Evolutionary conservation across 1,140 invertebrate species (phyloP).

Genomic region (Drosophila chauvacae): DNA sequence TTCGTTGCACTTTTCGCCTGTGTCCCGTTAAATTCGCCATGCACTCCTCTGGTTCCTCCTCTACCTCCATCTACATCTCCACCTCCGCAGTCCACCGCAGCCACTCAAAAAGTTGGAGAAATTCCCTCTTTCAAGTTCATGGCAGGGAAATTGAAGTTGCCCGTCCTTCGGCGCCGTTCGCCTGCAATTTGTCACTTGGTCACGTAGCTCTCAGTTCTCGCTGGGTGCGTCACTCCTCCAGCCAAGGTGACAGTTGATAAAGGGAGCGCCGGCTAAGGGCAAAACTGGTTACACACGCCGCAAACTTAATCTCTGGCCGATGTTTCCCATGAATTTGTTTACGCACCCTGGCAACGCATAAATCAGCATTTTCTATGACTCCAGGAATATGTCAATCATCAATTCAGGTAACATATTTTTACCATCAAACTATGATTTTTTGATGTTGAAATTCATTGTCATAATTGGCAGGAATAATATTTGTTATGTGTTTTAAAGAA

Average conservation of each 20-base stretch:
- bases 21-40: conserved; percentile 9
- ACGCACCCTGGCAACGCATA: conserved; percentile 29
- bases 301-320: conserved; percentile 56
- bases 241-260: conserved; percentile 53
- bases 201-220: conserved; percentile 63
- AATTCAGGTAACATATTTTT: conserved; percentile 9
- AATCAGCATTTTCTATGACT: conserved; percentile 37
- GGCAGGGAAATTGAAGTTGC: conserved; percentile 65
- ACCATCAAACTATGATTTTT: neutral
- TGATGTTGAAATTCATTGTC: no score
- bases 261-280: conserved; percentile 24
- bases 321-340: conserved; percentile 32
- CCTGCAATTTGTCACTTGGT: conserved; percentile 80
- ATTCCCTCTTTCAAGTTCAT: conserved; percentile 77
- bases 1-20: conserved; percentile 62
- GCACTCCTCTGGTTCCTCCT: conserved; percentile 1
- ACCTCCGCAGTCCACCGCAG: conserved; percentile 30
- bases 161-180: conserved; percentile 43
- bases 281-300: conserved; percentile 40
- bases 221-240: conserved; percentile 42
- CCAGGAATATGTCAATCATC: conserved; percentile 36
- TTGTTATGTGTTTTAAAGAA: neutral
- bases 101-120: conserved; percentile 52
- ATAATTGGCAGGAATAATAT: neutral
- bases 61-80: conserved; percentile 6